phyloP scores from a whole-genome alignment of 2,888 invertebrate genomes.

The Luperina testacea region DNA sequence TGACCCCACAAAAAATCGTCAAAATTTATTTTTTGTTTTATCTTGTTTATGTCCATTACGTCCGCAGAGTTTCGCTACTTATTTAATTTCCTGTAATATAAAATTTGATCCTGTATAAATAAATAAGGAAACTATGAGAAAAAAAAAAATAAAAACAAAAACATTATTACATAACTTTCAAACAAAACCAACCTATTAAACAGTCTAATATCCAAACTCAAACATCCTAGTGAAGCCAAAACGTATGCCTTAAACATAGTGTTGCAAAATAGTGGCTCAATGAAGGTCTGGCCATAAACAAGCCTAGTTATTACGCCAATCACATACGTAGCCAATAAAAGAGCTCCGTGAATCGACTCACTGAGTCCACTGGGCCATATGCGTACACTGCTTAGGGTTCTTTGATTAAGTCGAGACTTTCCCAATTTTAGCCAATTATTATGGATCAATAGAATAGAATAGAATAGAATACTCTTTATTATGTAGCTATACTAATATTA shows the following conservation, averaged over 20 bases:
- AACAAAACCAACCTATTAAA: background rate
- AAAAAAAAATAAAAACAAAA: background rate
- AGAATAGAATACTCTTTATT: too few species aligned
- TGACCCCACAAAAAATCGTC: too few species aligned
- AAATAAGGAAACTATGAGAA: too few species aligned
- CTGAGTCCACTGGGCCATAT: constrained; percentile 35
- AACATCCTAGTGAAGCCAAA: constrained; percentile 1
- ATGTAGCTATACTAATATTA: too few species aligned
- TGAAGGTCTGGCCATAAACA: constrained; percentile 34
- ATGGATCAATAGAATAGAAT: constrained; percentile 11
- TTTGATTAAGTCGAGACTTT: constrained; percentile 17
- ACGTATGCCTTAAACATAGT: constrained; percentile 11
- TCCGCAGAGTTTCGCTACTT: too few species aligned
- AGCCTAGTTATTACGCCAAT: constrained; percentile 57
- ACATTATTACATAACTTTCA: background rate
- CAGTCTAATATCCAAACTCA: background rate
- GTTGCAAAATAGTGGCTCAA: constrained; percentile 30
- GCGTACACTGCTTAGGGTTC: constrained; percentile 17
- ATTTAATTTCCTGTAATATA: too few species aligned
- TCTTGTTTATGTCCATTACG: too few species aligned
- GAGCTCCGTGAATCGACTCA: constrained; percentile 59
- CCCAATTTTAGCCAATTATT: constrained; percentile 38
- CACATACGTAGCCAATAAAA: constrained; percentile 62
- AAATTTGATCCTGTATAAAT: too few species aligned
- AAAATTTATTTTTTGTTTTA: too few species aligned